Percentiles rank a stretch among this genome's conserved stretches.
These are phyloP conservation scores for Cephus nigrinus DNA, from an alignment of 2,888 invertebrate genomes.

Conservation along the genomic window DNA sequence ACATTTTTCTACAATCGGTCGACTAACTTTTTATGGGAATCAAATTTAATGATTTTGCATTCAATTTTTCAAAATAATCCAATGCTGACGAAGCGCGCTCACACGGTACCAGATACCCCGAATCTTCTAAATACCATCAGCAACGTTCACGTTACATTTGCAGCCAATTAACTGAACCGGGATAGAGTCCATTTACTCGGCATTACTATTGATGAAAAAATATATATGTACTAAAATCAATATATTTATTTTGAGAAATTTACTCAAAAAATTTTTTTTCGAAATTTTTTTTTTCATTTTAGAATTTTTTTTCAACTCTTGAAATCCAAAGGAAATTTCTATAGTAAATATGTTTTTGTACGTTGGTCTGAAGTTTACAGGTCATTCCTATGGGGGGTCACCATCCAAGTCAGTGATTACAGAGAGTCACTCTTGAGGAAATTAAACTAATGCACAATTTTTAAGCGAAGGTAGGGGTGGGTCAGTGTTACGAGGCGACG, in stretches of 20 bases:
- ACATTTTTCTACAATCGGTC: too few species aligned
- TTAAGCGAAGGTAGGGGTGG: not conserved
- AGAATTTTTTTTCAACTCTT: not conserved
- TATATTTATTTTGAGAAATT: not conserved
- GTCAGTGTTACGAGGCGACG: conserved; percentile 48
- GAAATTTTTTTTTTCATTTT: not conserved
- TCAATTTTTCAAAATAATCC: too few species aligned
- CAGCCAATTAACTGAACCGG: not conserved
- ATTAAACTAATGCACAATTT: not conserved
- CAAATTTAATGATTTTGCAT: too few species aligned
- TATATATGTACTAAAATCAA: too few species aligned
- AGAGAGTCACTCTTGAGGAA: not conserved
- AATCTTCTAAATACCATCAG: too few species aligned
- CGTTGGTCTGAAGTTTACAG: not conserved
- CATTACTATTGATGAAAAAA: not conserved
- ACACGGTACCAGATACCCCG: too few species aligned
- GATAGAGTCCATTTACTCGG: not conserved
- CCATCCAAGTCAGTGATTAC: not conserved
- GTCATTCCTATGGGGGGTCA: not conserved
- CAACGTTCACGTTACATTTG: not conserved
- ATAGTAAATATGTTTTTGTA: not conserved
- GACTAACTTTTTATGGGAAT: too few species aligned
- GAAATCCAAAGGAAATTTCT: not conserved
- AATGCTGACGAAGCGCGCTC: too few species aligned
- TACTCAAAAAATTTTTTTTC: not conserved